A percentile compares a stretch with the other conserved stretches of the same genome.
Evolutionary conservation across 2,797 vertebrate genomes (phyloP).

Genomic region (Alcedo quadribrachys): DNA sequence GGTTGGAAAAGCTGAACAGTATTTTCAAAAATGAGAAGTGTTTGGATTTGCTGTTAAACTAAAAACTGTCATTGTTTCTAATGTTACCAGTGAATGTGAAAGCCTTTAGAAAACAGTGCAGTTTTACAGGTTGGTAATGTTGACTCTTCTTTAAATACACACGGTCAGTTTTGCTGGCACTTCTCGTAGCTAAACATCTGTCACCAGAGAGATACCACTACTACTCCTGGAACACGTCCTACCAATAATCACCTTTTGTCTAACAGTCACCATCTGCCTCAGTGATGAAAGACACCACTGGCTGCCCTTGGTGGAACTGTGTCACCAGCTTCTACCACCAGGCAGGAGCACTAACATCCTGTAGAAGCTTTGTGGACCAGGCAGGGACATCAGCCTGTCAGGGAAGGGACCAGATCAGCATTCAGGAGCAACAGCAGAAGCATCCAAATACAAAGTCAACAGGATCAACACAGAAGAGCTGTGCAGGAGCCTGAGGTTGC

Average conservation of each 20-base stretch:
- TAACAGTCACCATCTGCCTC: not conserved
- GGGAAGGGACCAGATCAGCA: not conserved
- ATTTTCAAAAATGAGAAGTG: not conserved
- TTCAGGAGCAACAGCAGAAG: not conserved
- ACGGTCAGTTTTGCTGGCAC: not conserved
- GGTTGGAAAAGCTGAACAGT: not conserved
- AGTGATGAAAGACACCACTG: not conserved
- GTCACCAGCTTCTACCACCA: not conserved
- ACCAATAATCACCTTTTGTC: not conserved
- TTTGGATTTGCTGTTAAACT: not conserved
- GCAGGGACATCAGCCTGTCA: not conserved
- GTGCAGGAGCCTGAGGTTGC: not conserved
- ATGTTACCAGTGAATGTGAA: not conserved
- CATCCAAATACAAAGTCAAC: not conserved
- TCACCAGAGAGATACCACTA: not conserved
- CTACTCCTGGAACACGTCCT: not conserved
- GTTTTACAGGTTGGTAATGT: not conserved
- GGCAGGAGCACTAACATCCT: not conserved
- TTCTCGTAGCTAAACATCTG: not conserved
- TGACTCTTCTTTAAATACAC: slow-evolving; percentile 2
- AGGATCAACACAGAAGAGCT: not conserved
- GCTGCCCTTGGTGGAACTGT: not conserved
- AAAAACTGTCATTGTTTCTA: not conserved
- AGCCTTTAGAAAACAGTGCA: not conserved
- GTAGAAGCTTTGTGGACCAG: not conserved